Base-by-base conservation (phyloP, 2,888 invertebrate species). In the Steinernema hermaphroditum region DNA sequence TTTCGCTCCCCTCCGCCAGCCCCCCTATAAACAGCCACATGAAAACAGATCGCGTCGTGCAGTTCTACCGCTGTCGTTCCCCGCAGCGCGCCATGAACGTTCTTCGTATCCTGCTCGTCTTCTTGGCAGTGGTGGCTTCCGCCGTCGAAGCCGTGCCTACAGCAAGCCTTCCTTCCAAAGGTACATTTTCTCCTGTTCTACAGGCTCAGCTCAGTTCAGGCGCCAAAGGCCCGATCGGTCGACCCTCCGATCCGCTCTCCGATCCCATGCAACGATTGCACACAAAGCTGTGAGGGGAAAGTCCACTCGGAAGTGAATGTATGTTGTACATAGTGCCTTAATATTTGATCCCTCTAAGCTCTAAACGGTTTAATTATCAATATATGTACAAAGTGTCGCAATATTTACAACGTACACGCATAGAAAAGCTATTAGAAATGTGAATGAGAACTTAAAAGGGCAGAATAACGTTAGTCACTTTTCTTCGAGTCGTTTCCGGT, bases 391-490 rank as follows among this genome's bases (percentile, higher is more conserved):
- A 22, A 6, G 4, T 8, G 22, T 54, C 22, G 16, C 12, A 37
- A 12, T 54, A 54, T 54, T 54, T 54, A 54, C 54, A 54, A 54
- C 54, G 9, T 54, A 54, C 49, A 54, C 54, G 54, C 54, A 54
- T 54, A 27, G 19, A 54, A 27, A 54, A n/a, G n/a, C 54, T 22
- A 54, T 54, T 54, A 54, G 24, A 54, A 54, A 2, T 54, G 37
- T 12, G 37, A 37, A 8, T 37, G 37, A 37, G 37, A 37, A 37
- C 12, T 12, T 12, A 27, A 54, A 54, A 27, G 27, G 27, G 16
- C 22, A 54, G 24, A 54, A 2, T 22, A 12, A 4, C 27, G 24
- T 54, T 27, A 54, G 8, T 54, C 54, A 16, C 54, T 54, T 22
- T 54, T 54, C 54, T 54, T 54, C 54, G 16, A 54, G 54, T 54